Conservation (phyloP, 2,797 vertebrate genomes). For the Hydrocynus forskahlii region DNA sequence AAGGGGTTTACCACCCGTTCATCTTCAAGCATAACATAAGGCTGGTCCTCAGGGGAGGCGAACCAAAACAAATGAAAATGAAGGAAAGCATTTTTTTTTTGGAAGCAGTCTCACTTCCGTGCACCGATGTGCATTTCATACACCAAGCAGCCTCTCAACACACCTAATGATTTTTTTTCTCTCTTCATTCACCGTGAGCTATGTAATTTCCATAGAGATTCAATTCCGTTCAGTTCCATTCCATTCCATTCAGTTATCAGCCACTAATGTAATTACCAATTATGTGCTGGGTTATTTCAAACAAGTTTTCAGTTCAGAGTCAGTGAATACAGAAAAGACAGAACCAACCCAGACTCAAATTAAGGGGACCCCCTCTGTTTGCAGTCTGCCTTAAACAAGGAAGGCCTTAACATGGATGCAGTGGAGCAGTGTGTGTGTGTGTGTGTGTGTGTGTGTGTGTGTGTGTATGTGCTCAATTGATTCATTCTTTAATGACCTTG, state of each 20-base stretch:
- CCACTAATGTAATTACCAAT: slow-evolving; percentile 48
- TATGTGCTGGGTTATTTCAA: slow-evolving; percentile 44
- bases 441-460: slow-evolving; percentile 21
- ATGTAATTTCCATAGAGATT: slow-evolving; percentile 41
- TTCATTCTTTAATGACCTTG: slow-evolving; percentile 63
- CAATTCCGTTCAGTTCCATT: slow-evolving; percentile 35
- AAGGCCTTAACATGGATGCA: slow-evolving; percentile 23
- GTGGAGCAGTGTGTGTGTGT: slow-evolving; percentile 11
- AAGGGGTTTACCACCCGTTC: slow-evolving; percentile 43
- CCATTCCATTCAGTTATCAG: slow-evolving; percentile 20
- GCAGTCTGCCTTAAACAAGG: slow-evolving; percentile 45
- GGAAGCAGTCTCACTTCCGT: slow-evolving; percentile 17
- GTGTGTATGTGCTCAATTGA: slow-evolving; percentile 49
- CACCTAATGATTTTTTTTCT: slow-evolving; percentile 44
- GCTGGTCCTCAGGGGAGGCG: slow-evolving; percentile 46
- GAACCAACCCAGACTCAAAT: slow-evolving; percentile 26
- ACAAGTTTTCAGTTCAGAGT: slow-evolving; percentile 36
- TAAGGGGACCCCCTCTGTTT: slow-evolving; percentile 23
- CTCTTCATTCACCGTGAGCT: slow-evolving; percentile 6
- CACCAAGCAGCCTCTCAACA: slow-evolving; percentile 26
- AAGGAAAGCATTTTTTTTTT: slow-evolving; percentile 37
- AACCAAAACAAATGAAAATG: slow-evolving; percentile 61
- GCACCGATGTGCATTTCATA: slow-evolving; percentile 32
- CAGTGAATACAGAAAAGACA: slow-evolving; percentile 45
- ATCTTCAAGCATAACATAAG: slow-evolving; percentile 40